Percentiles rank a stretch among this genome's conserved stretches.
phyloP scores from a whole-genome alignment of 2,888 invertebrate genomes.

The Nomada fucata region DNA sequence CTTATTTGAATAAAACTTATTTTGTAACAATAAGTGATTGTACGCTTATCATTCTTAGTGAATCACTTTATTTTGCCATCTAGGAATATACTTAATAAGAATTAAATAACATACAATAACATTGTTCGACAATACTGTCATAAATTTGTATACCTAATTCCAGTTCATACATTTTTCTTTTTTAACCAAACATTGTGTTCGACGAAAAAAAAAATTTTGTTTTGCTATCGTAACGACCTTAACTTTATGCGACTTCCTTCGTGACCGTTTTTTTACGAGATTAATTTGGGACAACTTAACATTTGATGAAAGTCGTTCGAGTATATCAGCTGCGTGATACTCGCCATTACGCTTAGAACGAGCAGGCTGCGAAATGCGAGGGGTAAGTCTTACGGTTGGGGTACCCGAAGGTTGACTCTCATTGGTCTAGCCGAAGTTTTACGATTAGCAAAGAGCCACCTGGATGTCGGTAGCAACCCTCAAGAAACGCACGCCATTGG shows the following conservation, averaged over 20 bases:
- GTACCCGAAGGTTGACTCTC: slow-evolving; percentile 20
- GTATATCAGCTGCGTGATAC: slow-evolving; percentile 70
- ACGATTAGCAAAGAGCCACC: slow-evolving; percentile 59
- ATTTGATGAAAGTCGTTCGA: slow-evolving; percentile 74
- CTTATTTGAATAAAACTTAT: too few species aligned
- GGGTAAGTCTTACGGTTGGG: slow-evolving; percentile 43
- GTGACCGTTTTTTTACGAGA: slow-evolving; percentile 73
- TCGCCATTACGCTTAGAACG: slow-evolving; percentile 75
- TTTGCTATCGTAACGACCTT: neutral
- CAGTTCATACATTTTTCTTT: neutral
- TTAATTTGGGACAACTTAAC: slow-evolving; percentile 78
- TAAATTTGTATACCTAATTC: too few species aligned
- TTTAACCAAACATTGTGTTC: neutral
- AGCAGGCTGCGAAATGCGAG: slow-evolving; percentile 49
- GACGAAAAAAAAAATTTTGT: neutral
- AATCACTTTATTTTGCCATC: too few species aligned
- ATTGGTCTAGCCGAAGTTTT: slow-evolving; percentile 65
- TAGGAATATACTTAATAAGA: too few species aligned
- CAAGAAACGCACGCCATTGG: slow-evolving; percentile 60
- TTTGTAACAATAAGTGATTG: too few species aligned
- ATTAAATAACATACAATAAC: too few species aligned
- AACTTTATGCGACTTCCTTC: too few species aligned
- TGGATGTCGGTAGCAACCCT: slow-evolving; percentile 70
- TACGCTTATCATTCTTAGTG: too few species aligned
- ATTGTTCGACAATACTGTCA: too few species aligned